These are phyloP conservation scores for Plutella xylostella DNA, from an alignment of 2,888 invertebrate species.

Conservation along the genomic window DNA sequence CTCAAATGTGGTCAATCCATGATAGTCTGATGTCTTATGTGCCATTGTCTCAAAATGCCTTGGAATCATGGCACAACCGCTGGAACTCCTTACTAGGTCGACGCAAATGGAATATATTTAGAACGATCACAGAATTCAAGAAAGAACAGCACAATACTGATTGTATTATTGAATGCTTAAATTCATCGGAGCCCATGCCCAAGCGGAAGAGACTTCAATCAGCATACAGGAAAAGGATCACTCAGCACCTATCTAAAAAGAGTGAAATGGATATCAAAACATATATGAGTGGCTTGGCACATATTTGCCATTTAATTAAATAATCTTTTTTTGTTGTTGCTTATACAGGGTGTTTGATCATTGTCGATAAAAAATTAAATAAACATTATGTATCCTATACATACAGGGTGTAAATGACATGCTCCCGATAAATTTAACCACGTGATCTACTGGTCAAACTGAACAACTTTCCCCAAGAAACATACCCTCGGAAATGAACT, in stretches of 20 bases:
- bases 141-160: constrained; percentile 1
- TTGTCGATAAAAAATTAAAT: too few relatives aligned
- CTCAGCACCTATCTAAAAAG: background rate
- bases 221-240: background rate
- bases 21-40: background rate
- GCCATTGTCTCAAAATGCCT: constrained; percentile 2
- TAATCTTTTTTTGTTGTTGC: background rate
- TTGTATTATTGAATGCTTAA: background rate
- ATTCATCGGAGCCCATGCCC: background rate
- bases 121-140: background rate
- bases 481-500: too few relatives aligned
- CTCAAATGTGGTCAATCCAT: constrained; percentile 1
- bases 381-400: too few relatives aligned
- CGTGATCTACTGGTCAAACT: too few relatives aligned
- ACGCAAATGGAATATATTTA: constrained; percentile 3
- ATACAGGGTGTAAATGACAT: too few relatives aligned
- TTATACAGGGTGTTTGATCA: too few relatives aligned
- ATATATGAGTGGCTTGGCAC: background rate
- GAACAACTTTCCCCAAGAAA: too few relatives aligned
- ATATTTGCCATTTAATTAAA: background rate
- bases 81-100: constrained; percentile 1
- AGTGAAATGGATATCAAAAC: background rate
- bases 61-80: constrained; percentile 2
- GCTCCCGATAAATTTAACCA: too few relatives aligned
- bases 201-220: background rate